These are phyloP conservation scores for Lateolabrax maculatus DNA, from an alignment of 2,797 vertebrate species.

Conservation along the genomic window DNA sequence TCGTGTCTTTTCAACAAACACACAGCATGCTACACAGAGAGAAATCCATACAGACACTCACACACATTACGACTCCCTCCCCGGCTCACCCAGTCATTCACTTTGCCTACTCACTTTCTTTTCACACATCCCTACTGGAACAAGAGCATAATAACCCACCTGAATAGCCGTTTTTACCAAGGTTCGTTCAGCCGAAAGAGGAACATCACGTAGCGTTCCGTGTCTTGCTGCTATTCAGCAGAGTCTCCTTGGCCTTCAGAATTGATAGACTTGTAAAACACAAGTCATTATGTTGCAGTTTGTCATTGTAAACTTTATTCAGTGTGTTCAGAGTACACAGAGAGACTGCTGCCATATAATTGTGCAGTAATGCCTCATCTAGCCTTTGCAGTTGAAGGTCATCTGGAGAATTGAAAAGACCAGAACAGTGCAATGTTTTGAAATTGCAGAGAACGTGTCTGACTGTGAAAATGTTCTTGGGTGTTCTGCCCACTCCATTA, in stretches of 20 bases:
- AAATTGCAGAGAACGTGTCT: conserved; percentile 17
- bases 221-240: conserved; percentile 53
- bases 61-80: conserved; percentile 4
- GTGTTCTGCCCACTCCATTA: conserved; percentile 23
- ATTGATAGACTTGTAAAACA: conserved; percentile 55
- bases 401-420: conserved; percentile 41
- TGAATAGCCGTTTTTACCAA: conserved; percentile 28
- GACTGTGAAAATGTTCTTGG: conserved; percentile 33
- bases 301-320: conserved; percentile 37
- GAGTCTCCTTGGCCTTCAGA: conserved; percentile 63
- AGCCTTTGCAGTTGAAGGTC: conserved; percentile 52
- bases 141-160: conserved; percentile 39
- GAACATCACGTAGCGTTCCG: conserved; percentile 33
- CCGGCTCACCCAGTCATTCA: conserved; percentile 19
- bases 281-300: conserved; percentile 40
- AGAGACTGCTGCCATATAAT: conserved; percentile 36
- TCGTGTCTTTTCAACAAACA: conserved; percentile 1
- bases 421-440: conserved; percentile 20
- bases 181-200: conserved; percentile 19
- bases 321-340: conserved; percentile 16
- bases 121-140: conserved; percentile 38
- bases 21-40: conserved; percentile 1
- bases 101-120: conserved; percentile 29
- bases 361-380: conserved; percentile 34
- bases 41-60: conserved; percentile 22